phyloP scores from a whole-genome alignment of 2,113 vertebrate genomes.

The Neogobius melanostomus region DNA sequence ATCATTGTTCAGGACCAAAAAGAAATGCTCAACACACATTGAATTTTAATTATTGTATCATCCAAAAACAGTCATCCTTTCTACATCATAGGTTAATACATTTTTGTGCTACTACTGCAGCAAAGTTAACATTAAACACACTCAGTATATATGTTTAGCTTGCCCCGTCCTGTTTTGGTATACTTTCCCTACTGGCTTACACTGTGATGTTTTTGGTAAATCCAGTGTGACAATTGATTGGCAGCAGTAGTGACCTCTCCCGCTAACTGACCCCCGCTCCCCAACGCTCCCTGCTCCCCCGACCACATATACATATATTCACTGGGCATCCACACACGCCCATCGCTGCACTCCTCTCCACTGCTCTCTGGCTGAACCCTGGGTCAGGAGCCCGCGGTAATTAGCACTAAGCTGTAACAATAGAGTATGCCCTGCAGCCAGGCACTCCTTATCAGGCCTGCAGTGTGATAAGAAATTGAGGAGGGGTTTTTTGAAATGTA shows the following conservation, averaged over 20 bases:
- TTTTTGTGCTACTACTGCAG: neutral
- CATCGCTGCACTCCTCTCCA: slow-evolving; percentile 29
- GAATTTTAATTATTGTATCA: too few species aligned
- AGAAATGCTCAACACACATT: too few species aligned
- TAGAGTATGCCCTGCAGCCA: slow-evolving; percentile 58
- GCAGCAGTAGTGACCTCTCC: slow-evolving; percentile 60
- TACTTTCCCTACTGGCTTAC: slow-evolving; percentile 32
- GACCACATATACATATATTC: slow-evolving; percentile 11
- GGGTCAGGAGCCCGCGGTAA: slow-evolving; percentile 68
- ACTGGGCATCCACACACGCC: slow-evolving; percentile 4
- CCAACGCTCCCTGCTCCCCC: neutral
- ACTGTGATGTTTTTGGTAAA: slow-evolving; percentile 31
- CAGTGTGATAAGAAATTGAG: slow-evolving; percentile 9
- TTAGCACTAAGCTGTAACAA: slow-evolving; percentile 74
- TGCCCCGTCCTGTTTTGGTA: slow-evolving; percentile 20
- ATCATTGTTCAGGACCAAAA: too few species aligned
- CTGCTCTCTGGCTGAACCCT: slow-evolving; percentile 50
- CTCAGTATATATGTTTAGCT: neutral
- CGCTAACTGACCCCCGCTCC: slow-evolving; percentile 17
- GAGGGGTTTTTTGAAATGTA: slow-evolving; percentile 14
- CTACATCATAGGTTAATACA: neutral
- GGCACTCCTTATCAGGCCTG: slow-evolving; percentile 65
- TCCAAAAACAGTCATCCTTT: too few species aligned
- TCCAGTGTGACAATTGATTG: slow-evolving; percentile 63
- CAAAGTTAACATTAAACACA: neutral